Base-by-base conservation (phyloP, 2,113 vertebrate species). In the Ctenodactylus gundi region DNA sequence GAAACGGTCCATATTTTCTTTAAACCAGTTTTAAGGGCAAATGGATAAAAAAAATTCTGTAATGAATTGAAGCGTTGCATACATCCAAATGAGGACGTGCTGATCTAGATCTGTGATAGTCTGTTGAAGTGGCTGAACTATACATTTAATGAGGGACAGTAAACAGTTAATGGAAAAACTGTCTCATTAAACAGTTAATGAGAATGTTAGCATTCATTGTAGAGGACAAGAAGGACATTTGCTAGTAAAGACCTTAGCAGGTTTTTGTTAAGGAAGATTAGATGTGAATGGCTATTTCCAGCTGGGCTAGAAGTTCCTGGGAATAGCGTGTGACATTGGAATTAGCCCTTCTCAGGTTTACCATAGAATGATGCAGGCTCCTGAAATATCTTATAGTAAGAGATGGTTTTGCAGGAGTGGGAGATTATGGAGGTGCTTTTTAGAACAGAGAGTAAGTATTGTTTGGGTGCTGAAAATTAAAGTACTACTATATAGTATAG, bases 241-340 rank as follows among this genome's bases (percentile, higher is more conserved):
- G 82, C 90, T 98, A 97, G 97, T 97, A 97, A 98, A 95, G 89
- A 85, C 92, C 62, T 49, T 94, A 94, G 96, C 92, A 86, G 68
- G 75, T 94, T 14, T 82, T 75, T 44, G 93, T 97, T 97, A 97
- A 92, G 70, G 91, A 97, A 97, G 96, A 94, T 97, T 97, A 96
- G 95, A 88, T 78, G 94, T 75, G 90, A 17, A 13, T 96, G 94
- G 72, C 85, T 91, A 65, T 96, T 98, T 97, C 86, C 97, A 97
- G 97, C 97, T 97, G 97, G 97, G 84, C 44, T 81, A 34, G 58
- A 95, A 49, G 94, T 98, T 96, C 95, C 97, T 97, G 97, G 98
- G 97, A 97, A 97, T 97, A 92, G 60, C 39, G 0, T 98, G 97
- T 98, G 97, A 98, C 97, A 98, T 97, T 60, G 94, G 34, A 65